phyloP scores from a whole-genome alignment of 2,797 vertebrate genomes.

The Poeciliopsis gracilis region DNA sequence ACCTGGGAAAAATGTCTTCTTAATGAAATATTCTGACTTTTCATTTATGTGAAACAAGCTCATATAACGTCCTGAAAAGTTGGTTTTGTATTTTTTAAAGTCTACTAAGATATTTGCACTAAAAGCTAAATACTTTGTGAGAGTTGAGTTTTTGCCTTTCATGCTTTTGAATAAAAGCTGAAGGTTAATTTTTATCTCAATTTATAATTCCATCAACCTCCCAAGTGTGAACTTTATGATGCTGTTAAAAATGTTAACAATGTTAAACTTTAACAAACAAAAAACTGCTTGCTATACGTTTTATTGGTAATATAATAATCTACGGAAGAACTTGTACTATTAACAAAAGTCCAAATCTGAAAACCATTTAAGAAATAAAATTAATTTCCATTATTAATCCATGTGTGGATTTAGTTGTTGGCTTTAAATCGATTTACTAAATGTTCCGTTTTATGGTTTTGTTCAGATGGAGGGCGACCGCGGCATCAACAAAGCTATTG shows the following conservation, averaged over 20 bases:
- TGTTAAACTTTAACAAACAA: no score
- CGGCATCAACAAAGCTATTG: slow-evolving; percentile 59
- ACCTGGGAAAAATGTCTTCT: no score
- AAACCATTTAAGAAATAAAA: neutral
- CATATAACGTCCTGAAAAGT: no score
- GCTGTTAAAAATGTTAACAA: neutral
- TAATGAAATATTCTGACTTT: no score
- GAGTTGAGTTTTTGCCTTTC: neutral
- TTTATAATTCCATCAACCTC: neutral
- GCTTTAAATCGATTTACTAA: neutral
- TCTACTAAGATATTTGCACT: neutral
- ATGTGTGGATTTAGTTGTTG: neutral
- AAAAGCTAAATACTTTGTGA: neutral
- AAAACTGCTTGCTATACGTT: no score
- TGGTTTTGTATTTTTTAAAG: no score
- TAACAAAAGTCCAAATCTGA: neutral
- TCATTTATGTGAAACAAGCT: no score
- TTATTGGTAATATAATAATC: neutral
- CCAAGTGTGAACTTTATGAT: neutral
- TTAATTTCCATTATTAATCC: neutral
- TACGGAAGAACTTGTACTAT: neutral
- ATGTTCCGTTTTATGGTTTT: neutral
- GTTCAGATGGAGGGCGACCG: slow-evolving; percentile 52
- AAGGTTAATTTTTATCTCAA: neutral
- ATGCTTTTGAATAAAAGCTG: neutral